Percentiles rank a stretch among this genome's conserved stretches.
These are phyloP conservation scores for Halcyon senegalensis DNA, from an alignment of 2,113 vertebrate genomes.

Conservation along the genomic window DNA sequence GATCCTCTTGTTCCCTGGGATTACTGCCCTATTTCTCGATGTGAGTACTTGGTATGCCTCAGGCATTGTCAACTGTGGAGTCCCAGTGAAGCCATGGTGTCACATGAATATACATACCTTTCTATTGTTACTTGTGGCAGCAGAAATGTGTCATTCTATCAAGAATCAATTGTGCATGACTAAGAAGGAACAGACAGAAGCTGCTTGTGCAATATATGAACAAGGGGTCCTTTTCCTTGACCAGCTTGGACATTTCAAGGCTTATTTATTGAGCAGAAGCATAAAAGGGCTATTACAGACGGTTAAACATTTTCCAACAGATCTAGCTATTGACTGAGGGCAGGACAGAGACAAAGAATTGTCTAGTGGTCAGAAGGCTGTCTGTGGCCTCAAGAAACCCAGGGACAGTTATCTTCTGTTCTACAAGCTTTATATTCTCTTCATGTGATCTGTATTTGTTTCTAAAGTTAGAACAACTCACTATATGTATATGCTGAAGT, in stretches of 20 bases:
- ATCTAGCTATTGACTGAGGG: conserved; percentile 33
- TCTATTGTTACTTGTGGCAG: background rate
- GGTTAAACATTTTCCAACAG: conserved; percentile 43
- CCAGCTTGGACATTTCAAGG: conserved; percentile 30
- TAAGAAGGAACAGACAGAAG: conserved; percentile 3
- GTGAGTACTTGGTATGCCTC: conserved; percentile 79
- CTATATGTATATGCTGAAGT: background rate
- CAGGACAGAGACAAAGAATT: conserved; percentile 19
- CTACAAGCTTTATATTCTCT: background rate
- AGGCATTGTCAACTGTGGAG: background rate
- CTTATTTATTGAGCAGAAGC: conserved; percentile 43
- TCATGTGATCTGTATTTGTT: background rate
- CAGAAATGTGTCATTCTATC: background rate
- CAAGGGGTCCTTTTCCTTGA: conserved; percentile 28
- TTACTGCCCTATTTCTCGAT: conserved; percentile 91
- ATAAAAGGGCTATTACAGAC: conserved; percentile 45
- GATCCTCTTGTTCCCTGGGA: conserved; percentile 92
- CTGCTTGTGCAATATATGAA: conserved; percentile 41
- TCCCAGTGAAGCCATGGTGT: background rate
- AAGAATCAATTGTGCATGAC: background rate
- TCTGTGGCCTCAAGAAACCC: conserved; percentile 35
- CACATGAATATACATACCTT: background rate
- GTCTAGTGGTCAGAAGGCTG: conserved; percentile 29
- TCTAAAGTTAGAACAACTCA: background rate
- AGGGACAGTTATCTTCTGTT: conserved; percentile 16